These are phyloP conservation scores for Melitaea athalia DNA, from an alignment of 2,888 invertebrate species.

Conservation along the genomic window DNA sequence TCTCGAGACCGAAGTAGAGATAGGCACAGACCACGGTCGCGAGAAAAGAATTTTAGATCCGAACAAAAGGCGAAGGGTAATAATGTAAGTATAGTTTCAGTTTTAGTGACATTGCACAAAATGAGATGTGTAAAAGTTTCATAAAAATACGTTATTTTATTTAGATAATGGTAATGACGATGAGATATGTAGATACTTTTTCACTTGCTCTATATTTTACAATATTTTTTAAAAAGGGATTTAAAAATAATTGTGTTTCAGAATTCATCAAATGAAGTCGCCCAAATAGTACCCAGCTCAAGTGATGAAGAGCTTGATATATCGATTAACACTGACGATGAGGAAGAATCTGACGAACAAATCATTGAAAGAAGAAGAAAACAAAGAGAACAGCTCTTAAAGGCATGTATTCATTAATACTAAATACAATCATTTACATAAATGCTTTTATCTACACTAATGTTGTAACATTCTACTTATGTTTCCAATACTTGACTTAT, in stretches of 20 bases:
- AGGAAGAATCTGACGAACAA: conserved; percentile 95
- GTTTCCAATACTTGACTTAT: too few species aligned
- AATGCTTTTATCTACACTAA: too few species aligned
- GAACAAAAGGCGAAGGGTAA: conserved; percentile 53
- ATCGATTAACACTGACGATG: conserved; percentile 89
- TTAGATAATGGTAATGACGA: too few species aligned
- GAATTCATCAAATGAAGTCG: conserved; percentile 90
- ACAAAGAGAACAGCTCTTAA: conserved; percentile 92
- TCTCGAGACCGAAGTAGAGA: conserved; percentile 52
- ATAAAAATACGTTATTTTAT: too few species aligned
- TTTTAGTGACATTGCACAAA: neutral
- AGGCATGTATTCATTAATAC: conserved; percentile 75
- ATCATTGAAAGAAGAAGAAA: conserved; percentile 94
- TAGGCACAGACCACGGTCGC: conserved; percentile 56
- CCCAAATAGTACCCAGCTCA: conserved; percentile 86
- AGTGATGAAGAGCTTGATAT: conserved; percentile 88
- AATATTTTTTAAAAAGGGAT: neutral
- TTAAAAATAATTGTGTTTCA: conserved; percentile 44
- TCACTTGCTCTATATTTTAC: too few species aligned
- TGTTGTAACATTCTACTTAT: too few species aligned
- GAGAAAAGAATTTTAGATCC: conserved; percentile 54
- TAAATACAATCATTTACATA: neutral
- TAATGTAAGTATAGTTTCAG: conserved; percentile 48
- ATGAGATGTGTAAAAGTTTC: too few species aligned
- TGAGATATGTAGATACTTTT: too few species aligned